These are phyloP conservation scores for Bradypodion ventrale DNA, from an alignment of 2,797 vertebrate genomes.

Conservation along the genomic window DNA sequence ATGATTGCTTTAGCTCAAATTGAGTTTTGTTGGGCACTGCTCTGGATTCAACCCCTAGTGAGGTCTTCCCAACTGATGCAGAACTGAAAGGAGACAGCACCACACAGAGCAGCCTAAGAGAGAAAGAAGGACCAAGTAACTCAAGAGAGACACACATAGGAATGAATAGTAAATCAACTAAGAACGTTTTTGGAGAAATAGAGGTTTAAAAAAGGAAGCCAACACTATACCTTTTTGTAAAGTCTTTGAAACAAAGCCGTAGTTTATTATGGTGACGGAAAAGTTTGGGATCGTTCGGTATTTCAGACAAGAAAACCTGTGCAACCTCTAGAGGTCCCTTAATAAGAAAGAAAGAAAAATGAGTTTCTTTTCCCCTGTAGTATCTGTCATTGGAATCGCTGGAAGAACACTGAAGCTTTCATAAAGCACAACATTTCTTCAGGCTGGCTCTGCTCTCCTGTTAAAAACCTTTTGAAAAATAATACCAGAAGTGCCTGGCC, in stretches of 20 bases:
- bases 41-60: too few relatives aligned
- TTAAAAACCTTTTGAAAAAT: background rate
- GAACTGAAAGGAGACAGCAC: constrained; percentile 14
- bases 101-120: background rate
- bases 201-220: background rate
- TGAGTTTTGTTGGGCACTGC: too few relatives aligned
- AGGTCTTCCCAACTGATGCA: background rate
- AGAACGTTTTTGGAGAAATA: background rate
- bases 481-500: background rate
- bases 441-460: background rate
- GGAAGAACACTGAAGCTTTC: background rate
- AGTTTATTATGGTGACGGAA: constrained; percentile 99
- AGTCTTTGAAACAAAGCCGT: constrained; percentile 98
- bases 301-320: constrained; percentile 97
- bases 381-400: background rate
- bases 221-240: constrained; percentile 91
- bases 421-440: constrained; percentile 34
- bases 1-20: too few relatives aligned
- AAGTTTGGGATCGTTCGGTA: constrained; percentile 95
- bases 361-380: background rate
- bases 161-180: background rate
- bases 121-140: background rate
- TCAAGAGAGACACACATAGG: background rate
- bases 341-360: constrained; percentile 52
- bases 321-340: constrained; percentile 98